A percentile compares a stretch with the other conserved stretches of the same genome.
phyloP scores from a whole-genome alignment of 2,888 invertebrate species.

The Sisyra nigra region DNA sequence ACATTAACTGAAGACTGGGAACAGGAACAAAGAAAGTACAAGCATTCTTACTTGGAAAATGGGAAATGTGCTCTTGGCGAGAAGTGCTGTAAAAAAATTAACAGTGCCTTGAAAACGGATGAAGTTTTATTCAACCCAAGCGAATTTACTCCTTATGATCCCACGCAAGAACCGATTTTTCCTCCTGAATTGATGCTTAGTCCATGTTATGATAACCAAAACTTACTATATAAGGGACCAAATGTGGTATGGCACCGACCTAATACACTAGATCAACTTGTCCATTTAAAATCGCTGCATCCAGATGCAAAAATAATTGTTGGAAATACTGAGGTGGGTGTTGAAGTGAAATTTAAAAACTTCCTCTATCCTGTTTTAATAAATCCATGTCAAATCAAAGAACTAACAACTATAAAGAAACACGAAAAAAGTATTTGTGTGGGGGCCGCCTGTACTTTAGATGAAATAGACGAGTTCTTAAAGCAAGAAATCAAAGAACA shows the following conservation, averaged over 20 bases:
- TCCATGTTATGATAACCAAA: conserved; percentile 37
- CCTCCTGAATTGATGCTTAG: conserved; percentile 68
- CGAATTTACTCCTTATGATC: conserved; percentile 56
- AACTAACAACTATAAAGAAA: conserved; percentile 43
- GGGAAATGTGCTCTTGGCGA: conserved; percentile 41
- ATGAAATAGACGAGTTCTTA: conserved; percentile 52
- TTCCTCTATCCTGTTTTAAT: conserved; percentile 64
- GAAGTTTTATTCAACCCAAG: conserved; percentile 34
- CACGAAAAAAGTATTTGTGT: conserved; percentile 42
- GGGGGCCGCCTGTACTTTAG: conserved; percentile 66
- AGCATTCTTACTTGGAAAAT: conserved; percentile 17
- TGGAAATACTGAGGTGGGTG: conserved; percentile 83
- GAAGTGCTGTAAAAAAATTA: conserved; percentile 40
- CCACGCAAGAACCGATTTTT: conserved; percentile 80
- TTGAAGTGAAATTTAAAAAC: conserved; percentile 85
- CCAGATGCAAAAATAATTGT: conserved; percentile 66
- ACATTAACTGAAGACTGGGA: conserved; percentile 69
- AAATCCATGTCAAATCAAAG: conserved; percentile 49
- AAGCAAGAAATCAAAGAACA: conserved; percentile 33
- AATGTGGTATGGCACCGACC: conserved; percentile 66
- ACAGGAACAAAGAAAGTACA: conserved; percentile 17
- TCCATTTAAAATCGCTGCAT: conserved; percentile 48
- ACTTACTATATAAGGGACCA: conserved; percentile 42
- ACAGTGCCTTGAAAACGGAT: conserved; percentile 1
- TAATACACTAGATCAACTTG: conserved; percentile 42